phyloP scores from a whole-genome alignment of 2,797 vertebrate genomes.

The Knipowitschia caucasica region DNA sequence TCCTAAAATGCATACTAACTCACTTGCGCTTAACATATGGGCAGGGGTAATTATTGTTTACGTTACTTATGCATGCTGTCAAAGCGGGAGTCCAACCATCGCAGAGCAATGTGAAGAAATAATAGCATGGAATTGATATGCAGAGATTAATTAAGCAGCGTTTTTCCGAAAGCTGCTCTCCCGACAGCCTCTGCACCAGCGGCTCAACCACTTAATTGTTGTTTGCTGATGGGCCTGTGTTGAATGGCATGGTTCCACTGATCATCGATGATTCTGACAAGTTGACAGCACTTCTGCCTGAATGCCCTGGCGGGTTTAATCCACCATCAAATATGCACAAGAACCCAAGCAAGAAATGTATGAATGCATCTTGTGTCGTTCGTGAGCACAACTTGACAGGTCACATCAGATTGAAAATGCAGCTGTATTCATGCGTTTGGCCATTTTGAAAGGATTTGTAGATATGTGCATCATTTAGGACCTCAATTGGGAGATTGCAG shows the following conservation, averaged over 20 bases:
- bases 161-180: constrained; percentile 47
- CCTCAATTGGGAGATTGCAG: constrained; percentile 28
- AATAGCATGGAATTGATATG: constrained; percentile 71
- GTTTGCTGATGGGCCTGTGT: constrained; percentile 26
- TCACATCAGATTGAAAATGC: constrained; percentile 61
- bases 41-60: constrained; percentile 43
- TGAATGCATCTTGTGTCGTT: constrained; percentile 48
- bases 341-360: not conserved
- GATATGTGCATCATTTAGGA: constrained; percentile 55
- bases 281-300: constrained; percentile 43
- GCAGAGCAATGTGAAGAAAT: constrained; percentile 52
- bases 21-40: constrained; percentile 25
- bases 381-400: constrained; percentile 62
- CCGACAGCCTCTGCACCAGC: constrained; percentile 45
- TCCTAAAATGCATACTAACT: not conserved
- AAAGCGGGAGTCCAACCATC: constrained; percentile 43
- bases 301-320: constrained; percentile 50
- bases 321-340: constrained; percentile 36
- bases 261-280: constrained; percentile 40
- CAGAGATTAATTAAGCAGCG: constrained; percentile 73
- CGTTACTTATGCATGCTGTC: constrained; percentile 30
- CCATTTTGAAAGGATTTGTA: constrained; percentile 59
- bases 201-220: constrained; percentile 56
- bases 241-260: constrained; percentile 39
- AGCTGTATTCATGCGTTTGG: constrained; percentile 53